Base-by-base conservation (phyloP, 2,888 invertebrate species). In the Hydraecia micacea region DNA sequence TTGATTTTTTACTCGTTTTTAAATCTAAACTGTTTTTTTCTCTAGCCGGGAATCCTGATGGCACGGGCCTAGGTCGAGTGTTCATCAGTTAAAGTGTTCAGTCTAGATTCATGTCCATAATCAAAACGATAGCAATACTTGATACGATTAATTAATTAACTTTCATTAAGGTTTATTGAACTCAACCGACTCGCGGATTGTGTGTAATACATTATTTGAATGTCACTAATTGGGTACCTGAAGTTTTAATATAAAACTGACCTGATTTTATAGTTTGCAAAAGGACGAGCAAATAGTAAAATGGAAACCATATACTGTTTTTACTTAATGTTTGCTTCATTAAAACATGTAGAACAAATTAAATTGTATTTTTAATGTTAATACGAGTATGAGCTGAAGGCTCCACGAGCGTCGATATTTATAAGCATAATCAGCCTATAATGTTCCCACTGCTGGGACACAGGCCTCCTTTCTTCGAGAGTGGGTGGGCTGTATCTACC, bases 171-270 rank as follows among this genome's bases (percentile, higher is more conserved):
- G 0, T 32, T n/a, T 36, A 55, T 65, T 62, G 15, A 75, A 28
- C 32, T 76, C 49, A 62, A 67, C n/a, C 9, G 32, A 75, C 3
- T 49, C 28, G 21, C n/a, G 21, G 42, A 42, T 76, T 72, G 55
- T 65, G 21, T 36, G 0, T 42, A 55, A 65, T n/a, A 39, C 21
- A 15, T 36, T n/a, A n/a, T 75, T 36, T 36, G 25, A 7, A 15
- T 8, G 18, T 21, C 55, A 55, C 7, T 46, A 28, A 46, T 46
- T 15, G 28, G 0, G 7, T 46, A 58, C 18, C 28, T 28, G 8
- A 28, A 67, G 58, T 28, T 67, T 49, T 28, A 32, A 25, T 25
- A 28, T n/a, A 8, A 62, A 39, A 62, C n/a, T 15, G 21, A 4
- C 11, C 5, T 39, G 8, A n/a, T 42, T 42, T 46, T 32, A 32